A percentile compares a stretch with the other conserved stretches of the same genome.
Conservation (phyloP, 1,140 invertebrate species). For the Reticulitermes speratus region DNA sequence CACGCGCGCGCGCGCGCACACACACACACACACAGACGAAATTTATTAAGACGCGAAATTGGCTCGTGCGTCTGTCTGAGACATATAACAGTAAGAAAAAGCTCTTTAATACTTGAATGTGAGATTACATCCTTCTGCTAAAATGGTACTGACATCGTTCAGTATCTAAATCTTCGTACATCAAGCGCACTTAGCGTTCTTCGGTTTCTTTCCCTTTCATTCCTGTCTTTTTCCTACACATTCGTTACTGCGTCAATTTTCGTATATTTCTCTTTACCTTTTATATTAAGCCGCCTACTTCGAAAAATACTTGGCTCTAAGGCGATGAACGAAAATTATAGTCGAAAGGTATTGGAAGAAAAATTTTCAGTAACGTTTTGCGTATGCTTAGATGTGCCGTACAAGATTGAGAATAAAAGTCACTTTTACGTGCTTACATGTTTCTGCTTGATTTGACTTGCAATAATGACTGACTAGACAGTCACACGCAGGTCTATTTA, state of each 20-base stretch:
- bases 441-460: too few relatives aligned
- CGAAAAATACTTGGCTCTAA: neutral
- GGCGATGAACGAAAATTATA: neutral
- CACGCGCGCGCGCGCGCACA: neutral
- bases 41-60: conserved; percentile 19
- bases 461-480: too few relatives aligned
- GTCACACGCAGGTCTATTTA: too few relatives aligned
- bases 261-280: neutral
- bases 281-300: too few relatives aligned
- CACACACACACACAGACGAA: neutral
- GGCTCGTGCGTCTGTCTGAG: conserved; percentile 6
- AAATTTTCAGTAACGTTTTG: neutral
- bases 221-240: neutral
- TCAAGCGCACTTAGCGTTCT: neutral
- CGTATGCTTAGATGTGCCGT: neutral
- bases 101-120: neutral
- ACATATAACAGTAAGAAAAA: neutral
- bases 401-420: too few relatives aligned
- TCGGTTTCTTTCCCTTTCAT: neutral
- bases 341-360: neutral
- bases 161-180: neutral
- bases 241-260: neutral
- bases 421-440: too few relatives aligned
- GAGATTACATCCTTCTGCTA: neutral
- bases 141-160: neutral